A percentile compares a stretch with the other conserved stretches of the same genome.
phyloP scores from a whole-genome alignment of 2,113 vertebrate genomes.

The Indicator indicator region DNA sequence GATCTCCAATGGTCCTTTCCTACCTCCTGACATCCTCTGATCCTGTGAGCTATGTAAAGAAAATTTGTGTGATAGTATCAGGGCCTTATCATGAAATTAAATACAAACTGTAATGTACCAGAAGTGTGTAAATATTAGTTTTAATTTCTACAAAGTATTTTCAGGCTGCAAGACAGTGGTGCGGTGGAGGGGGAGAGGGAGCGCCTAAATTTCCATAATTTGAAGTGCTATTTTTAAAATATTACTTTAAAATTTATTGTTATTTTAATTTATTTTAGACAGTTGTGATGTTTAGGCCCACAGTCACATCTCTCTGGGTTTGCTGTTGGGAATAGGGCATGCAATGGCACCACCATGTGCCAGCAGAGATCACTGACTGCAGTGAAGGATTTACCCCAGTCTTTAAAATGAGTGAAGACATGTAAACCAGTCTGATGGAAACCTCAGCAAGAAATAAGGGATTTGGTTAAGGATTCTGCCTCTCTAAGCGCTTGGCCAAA shows the following conservation, averaged over 20 bases:
- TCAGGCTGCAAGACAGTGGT: neutral
- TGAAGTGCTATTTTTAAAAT: conserved; percentile 3
- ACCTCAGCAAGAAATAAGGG: neutral
- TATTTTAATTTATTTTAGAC: neutral
- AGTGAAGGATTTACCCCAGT: neutral
- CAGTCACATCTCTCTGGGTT: neutral
- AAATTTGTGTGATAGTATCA: neutral
- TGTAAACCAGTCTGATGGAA: neutral
- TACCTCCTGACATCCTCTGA: too few relatives aligned
- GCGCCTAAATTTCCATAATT: neutral
- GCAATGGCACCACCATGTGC: neutral
- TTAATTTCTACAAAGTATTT: conserved; percentile 11
- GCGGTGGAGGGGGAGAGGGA: neutral
- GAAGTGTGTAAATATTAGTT: conserved; percentile 13
- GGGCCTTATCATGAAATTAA: neutral
- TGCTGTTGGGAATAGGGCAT: neutral
- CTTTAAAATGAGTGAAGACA: neutral
- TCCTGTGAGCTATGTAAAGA: neutral
- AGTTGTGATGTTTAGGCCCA: neutral
- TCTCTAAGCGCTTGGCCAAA: conserved; percentile 10
- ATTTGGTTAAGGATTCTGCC: neutral
- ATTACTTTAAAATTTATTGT: conserved; percentile 22
- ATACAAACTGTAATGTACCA: neutral
- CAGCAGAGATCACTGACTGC: fast-evolving
- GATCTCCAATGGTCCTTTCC: too few relatives aligned